These are phyloP conservation scores for Camponotus floridanus DNA, from an alignment of 1,140 invertebrate genomes.

Conservation along the genomic window DNA sequence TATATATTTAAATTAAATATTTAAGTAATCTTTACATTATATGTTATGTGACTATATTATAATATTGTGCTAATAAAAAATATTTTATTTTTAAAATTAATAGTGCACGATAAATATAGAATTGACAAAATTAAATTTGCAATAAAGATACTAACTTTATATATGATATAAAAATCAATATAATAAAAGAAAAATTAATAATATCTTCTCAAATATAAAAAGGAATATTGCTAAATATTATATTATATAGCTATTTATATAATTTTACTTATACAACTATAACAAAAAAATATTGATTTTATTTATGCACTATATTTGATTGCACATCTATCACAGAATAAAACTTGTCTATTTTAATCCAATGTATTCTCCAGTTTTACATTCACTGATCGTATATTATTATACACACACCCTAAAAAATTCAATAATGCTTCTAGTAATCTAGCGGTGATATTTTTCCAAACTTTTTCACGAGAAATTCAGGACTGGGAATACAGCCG, in stretches of 20 bases:
- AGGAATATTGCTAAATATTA: not conserved
- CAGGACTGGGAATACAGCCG: not conserved
- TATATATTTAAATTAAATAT: not conserved
- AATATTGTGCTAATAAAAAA: not conserved
- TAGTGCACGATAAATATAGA: too few relatives aligned
- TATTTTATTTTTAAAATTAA: not conserved
- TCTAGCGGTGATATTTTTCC: not conserved
- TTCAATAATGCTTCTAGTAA: not conserved
- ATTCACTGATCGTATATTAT: not conserved
- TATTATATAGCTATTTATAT: not conserved
- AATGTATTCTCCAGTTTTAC: not conserved
- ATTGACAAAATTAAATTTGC: not conserved
- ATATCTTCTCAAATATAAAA: not conserved
- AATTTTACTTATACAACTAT: not conserved
- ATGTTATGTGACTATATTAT: conserved; percentile 2
- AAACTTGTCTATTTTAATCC: not conserved
- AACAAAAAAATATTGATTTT: not conserved
- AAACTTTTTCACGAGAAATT: not conserved
- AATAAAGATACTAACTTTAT: not conserved
- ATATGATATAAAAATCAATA: too few relatives aligned
- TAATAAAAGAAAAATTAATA: not conserved
- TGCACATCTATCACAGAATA: not conserved
- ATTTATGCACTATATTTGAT: not conserved
- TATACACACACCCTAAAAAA: not conserved
- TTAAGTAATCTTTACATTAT: not conserved